These are phyloP conservation scores for Galagoides demidoff DNA, from an alignment of 2,797 vertebrate species.

Conservation along the genomic window DNA sequence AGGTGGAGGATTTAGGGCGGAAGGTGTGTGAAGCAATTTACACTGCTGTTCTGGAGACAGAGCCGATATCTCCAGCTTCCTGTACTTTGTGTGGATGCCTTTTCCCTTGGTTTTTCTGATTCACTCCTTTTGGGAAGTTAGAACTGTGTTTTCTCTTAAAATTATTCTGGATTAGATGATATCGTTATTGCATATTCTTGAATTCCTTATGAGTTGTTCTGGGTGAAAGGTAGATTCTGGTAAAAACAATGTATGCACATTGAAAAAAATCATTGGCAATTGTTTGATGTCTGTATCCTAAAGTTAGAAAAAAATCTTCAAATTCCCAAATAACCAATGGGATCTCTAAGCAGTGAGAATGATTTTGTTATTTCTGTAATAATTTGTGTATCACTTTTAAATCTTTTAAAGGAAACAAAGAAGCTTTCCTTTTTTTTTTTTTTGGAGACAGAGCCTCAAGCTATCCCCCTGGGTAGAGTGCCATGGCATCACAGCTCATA, in stretches of 20 bases:
- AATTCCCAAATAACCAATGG: background rate
- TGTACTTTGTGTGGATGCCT: background rate
- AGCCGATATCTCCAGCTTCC: background rate
- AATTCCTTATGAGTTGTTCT: constrained; percentile 37
- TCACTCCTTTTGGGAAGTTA: background rate
- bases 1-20: background rate
- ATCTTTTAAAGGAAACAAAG: constrained; percentile 27
- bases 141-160: background rate
- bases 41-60: background rate
- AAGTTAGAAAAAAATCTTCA: constrained; percentile 20
- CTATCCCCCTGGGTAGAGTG: too few species aligned
- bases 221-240: background rate
- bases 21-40: background rate
- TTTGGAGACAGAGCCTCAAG: too few species aligned
- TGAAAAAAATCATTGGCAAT: background rate
- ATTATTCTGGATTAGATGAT: background rate
- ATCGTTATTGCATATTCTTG: background rate
- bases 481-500: too few species aligned
- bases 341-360: background rate
- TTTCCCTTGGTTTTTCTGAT: constrained; percentile 25
- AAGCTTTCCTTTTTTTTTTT: background rate
- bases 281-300: background rate
- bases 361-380: constrained; percentile 53
- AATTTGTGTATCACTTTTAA: constrained; percentile 21
- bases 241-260: background rate